Conservation (phyloP, 2,797 vertebrate genomes). For the Triplophysa bombifrons region DNA sequence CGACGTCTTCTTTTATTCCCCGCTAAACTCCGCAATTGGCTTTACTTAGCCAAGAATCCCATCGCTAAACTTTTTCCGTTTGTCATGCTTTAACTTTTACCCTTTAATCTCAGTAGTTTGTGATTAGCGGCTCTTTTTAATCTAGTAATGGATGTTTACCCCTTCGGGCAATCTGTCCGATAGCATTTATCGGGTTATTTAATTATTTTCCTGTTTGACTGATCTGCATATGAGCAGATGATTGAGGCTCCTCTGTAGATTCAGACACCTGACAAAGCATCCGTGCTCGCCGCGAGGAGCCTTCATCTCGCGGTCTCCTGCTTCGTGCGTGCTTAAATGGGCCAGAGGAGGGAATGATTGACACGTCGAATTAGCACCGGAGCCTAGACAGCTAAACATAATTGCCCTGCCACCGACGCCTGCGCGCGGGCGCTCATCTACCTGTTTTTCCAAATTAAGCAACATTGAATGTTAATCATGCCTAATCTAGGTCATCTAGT, state of each 20-base stretch:
- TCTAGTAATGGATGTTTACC: slow-evolving; percentile 62
- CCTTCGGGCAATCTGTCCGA: slow-evolving; percentile 56
- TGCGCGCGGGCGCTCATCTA: slow-evolving; percentile 40
- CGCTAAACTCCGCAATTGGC: slow-evolving; percentile 60
- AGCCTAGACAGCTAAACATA: slow-evolving; percentile 48
- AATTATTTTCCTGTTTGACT: slow-evolving; percentile 52
- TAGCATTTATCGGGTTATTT: slow-evolving; percentile 60
- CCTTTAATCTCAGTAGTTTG: slow-evolving; percentile 65
- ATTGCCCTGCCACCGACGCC: slow-evolving; percentile 51
- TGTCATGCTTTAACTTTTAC: slow-evolving; percentile 63
- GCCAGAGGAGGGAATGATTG: slow-evolving; percentile 54
- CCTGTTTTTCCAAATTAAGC: slow-evolving; percentile 57
- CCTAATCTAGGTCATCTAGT: slow-evolving; percentile 63
- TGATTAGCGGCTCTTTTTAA: slow-evolving; percentile 63
- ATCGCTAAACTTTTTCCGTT: slow-evolving; percentile 59
- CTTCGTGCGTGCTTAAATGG: slow-evolving; percentile 35
- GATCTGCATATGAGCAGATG: slow-evolving; percentile 55
- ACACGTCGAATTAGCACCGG: slow-evolving; percentile 50
- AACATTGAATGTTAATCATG: slow-evolving; percentile 61
- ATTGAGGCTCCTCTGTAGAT: slow-evolving; percentile 51
- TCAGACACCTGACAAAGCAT: slow-evolving; percentile 58
- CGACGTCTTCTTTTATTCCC: slow-evolving; percentile 48
- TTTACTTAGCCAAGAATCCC: slow-evolving; percentile 62
- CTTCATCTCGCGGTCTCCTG: slow-evolving; percentile 43
- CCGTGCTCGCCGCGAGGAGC: slow-evolving; percentile 39